Percentiles rank a stretch among this genome's conserved stretches.
phyloP scores from a whole-genome alignment of 35 echinoderm and acorn worm genomes.

The Acanthaster planci region DNA sequence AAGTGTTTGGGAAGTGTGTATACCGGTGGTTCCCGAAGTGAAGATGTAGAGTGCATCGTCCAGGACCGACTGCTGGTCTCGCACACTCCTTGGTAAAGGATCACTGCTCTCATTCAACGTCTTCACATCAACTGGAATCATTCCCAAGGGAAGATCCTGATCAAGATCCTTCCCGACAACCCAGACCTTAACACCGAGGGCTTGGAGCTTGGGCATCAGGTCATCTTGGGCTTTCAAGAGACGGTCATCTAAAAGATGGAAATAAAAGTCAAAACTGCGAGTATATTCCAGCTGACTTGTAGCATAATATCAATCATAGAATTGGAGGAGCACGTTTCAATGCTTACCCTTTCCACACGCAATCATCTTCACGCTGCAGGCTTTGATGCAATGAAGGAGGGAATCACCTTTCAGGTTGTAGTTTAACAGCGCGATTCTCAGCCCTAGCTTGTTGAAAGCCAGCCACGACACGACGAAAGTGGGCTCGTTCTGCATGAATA shows the following conservation, averaged over 20 bases:
- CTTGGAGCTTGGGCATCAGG: slow-evolving; percentile 64
- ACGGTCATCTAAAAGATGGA: slow-evolving; percentile 37
- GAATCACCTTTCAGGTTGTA: slow-evolving; percentile 42
- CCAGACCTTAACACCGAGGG: slow-evolving; percentile 52
- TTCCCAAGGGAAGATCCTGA: neutral
- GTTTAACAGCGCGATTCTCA: slow-evolving; percentile 42
- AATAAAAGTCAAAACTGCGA: no score
- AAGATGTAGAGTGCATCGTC: slow-evolving; percentile 63
- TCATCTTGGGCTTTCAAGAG: slow-evolving; percentile 37
- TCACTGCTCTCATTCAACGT: neutral
- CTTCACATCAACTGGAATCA: slow-evolving; percentile 29
- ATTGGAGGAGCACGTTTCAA: no score
- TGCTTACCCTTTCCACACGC: slow-evolving; percentile 45
- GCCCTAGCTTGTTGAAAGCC: slow-evolving; percentile 50
- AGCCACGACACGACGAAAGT: slow-evolving; percentile 31
- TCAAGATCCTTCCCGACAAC: slow-evolving; percentile 17
- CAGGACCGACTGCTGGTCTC: neutral
- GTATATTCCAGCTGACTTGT: neutral
- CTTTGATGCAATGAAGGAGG: slow-evolving; percentile 50
- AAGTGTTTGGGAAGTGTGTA: no score
- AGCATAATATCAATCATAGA: neutral
- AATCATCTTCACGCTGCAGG: slow-evolving; percentile 41
- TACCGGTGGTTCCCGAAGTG: slow-evolving; percentile 93
- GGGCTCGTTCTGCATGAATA: slow-evolving; percentile 51
- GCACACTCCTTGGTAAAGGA: slow-evolving; percentile 30